A percentile compares a stretch with the other conserved stretches of the same genome.
These are phyloP conservation scores for Torymus texanus DNA, from an alignment of 2,888 invertebrate species.

Conservation along the genomic window DNA sequence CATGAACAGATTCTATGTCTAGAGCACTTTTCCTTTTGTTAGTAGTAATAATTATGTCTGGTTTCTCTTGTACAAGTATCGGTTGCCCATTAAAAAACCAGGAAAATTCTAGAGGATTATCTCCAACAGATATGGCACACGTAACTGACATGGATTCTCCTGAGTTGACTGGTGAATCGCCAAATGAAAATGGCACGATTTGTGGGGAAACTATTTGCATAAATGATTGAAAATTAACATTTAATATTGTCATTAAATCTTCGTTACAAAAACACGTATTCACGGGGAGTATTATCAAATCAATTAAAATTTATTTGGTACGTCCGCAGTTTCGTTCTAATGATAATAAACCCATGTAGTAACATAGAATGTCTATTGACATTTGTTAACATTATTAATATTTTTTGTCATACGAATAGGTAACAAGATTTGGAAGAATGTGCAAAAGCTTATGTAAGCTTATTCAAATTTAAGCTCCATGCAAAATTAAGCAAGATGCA, in stretches of 20 bases:
- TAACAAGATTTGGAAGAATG: too few relatives aligned
- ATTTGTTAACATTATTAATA: too few relatives aligned
- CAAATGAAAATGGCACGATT: constrained; percentile 83
- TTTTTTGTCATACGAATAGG: too few relatives aligned
- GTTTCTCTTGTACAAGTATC: constrained; percentile 67
- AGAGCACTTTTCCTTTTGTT: constrained; percentile 78
- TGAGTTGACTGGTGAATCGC: constrained; percentile 81
- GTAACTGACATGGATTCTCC: constrained; percentile 83
- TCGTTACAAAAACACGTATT: too few relatives aligned
- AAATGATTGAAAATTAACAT: not conserved
- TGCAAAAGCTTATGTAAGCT: not conserved
- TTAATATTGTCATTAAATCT: too few relatives aligned
- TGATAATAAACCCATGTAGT: too few relatives aligned
- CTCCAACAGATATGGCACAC: constrained; percentile 84
- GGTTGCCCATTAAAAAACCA: constrained; percentile 85
- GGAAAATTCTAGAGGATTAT: constrained; percentile 83
- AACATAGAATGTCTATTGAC: too few relatives aligned
- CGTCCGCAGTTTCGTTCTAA: too few relatives aligned
- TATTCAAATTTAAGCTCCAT: constrained; percentile 18
- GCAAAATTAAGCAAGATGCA: constrained; percentile 28
- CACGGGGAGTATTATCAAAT: too few relatives aligned
- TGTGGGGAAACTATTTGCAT: constrained; percentile 81
- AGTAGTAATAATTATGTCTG: constrained; percentile 76
- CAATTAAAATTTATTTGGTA: too few relatives aligned
- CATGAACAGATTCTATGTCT: constrained; percentile 80